These are phyloP conservation scores for Myiopsitta monachus DNA, from an alignment of 2,113 vertebrate genomes.

Conservation along the genomic window DNA sequence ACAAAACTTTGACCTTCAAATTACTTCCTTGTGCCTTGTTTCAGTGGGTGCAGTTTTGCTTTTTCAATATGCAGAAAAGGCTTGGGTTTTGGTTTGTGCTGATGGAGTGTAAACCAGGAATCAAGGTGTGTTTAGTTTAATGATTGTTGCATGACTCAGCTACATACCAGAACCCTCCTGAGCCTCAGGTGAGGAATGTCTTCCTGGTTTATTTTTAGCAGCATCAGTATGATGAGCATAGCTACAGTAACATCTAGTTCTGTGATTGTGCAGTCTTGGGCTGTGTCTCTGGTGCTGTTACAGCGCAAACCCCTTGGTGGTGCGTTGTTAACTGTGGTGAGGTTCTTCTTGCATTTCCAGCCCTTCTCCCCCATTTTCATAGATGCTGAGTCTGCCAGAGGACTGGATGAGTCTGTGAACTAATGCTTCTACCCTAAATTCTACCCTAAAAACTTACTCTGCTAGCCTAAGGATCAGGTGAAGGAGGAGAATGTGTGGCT, in stretches of 20 bases:
- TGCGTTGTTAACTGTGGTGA: background rate
- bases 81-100: background rate
- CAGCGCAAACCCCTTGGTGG: background rate
- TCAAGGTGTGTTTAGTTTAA: conserved; percentile 24
- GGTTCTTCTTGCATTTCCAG: background rate
- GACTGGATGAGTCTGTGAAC: background rate
- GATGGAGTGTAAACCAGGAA: background rate
- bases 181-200: conserved; percentile 45
- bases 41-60: background rate
- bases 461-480: background rate
- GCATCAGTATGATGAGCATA: background rate
- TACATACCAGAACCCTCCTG: conserved; percentile 42
- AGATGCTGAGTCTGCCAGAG: background rate
- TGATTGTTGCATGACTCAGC: conserved; percentile 31
- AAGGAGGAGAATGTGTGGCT: background rate
- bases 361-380: background rate
- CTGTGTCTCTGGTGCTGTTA: background rate
- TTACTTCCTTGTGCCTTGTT: conserved; percentile 7
- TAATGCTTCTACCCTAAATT: background rate
- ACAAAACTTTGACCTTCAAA: background rate
- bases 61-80: background rate
- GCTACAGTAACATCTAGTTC: background rate
- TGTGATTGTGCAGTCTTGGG: background rate
- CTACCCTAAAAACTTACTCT: background rate
- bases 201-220: conserved; percentile 62